Conservation (phyloP, 2,888 invertebrate genomes). For the Nebria salina region DNA sequence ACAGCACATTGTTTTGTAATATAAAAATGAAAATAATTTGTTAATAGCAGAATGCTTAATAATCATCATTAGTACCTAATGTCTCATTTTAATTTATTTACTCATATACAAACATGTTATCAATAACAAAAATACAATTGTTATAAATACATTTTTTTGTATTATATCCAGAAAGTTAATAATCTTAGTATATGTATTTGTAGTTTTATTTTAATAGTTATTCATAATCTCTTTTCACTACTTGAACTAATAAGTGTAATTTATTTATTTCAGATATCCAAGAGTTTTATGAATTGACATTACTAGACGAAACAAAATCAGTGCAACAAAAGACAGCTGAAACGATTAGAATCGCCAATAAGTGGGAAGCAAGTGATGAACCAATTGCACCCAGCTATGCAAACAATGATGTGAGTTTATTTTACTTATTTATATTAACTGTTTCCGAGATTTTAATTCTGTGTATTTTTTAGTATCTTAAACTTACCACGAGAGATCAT, state of each 20-base stretch:
- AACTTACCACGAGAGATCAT: too few relatives aligned
- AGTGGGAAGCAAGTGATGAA: constrained; percentile 84
- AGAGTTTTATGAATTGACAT: constrained; percentile 97
- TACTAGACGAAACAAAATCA: constrained; percentile 94
- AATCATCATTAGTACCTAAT: not conserved
- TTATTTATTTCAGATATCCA: constrained; percentile 85
- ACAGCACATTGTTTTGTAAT: not conserved
- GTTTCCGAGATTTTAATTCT: not conserved
- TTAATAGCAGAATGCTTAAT: not conserved
- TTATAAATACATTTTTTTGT: too few relatives aligned
- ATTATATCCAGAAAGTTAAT: too few relatives aligned
- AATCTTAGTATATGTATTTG: too few relatives aligned
- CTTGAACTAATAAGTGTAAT: not conserved
- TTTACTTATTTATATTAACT: not conserved
- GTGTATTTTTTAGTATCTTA: too few relatives aligned
- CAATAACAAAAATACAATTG: too few relatives aligned
- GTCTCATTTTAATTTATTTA: not conserved
- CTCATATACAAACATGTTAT: too few relatives aligned
- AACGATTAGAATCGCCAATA: constrained; percentile 93
- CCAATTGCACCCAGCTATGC: constrained; percentile 70
- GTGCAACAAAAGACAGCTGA: constrained; percentile 96
- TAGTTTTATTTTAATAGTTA: too few relatives aligned
- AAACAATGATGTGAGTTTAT: constrained; percentile 69
- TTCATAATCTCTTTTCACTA: too few relatives aligned
- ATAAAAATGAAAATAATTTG: not conserved